Evolutionary conservation across 2,888 invertebrate species (phyloP).

Genomic region (Rhyacophila evoluta): DNA sequence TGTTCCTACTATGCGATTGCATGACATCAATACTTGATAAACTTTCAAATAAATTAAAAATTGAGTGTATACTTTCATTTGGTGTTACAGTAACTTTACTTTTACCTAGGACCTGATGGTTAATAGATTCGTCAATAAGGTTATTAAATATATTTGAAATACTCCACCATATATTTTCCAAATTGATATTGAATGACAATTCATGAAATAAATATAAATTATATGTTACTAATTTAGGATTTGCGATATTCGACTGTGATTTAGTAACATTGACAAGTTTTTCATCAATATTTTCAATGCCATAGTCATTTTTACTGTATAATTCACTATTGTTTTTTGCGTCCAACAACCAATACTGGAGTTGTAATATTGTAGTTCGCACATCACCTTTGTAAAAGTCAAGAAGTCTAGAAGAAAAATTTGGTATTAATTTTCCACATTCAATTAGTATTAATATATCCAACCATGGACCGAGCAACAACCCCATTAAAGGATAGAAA

Average conservation of each 20-base stretch:
- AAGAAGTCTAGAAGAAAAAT: constrained; percentile 68
- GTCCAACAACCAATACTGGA: constrained; percentile 78
- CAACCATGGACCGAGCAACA: constrained; percentile 73
- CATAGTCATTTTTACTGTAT: not conserved
- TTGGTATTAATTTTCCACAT: constrained; percentile 69
- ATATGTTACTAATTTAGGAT: not conserved
- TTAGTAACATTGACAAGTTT: too few relatives aligned
- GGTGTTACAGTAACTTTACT: not conserved
- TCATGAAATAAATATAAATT: constrained; percentile 40
- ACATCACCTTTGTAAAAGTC: constrained; percentile 77
- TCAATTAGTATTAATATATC: constrained; percentile 78
- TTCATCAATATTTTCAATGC: not conserved
- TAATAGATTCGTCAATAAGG: not conserved
- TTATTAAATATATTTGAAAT: constrained; percentile 56
- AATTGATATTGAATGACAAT: constrained; percentile 48
- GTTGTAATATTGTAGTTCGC: constrained; percentile 77
- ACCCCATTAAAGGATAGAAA: constrained; percentile 65
- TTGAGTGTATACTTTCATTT: constrained; percentile 23
- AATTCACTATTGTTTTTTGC: not conserved
- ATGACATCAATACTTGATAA: constrained; percentile 57
- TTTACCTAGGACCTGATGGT: not conserved
- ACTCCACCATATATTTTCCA: constrained; percentile 60
- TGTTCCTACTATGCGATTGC: constrained; percentile 50
- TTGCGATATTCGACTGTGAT: too few relatives aligned
- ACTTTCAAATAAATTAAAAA: constrained; percentile 56